Conservation (phyloP, 2,113 vertebrate species). For the Ptilorrhoa leucosticta region DNA sequence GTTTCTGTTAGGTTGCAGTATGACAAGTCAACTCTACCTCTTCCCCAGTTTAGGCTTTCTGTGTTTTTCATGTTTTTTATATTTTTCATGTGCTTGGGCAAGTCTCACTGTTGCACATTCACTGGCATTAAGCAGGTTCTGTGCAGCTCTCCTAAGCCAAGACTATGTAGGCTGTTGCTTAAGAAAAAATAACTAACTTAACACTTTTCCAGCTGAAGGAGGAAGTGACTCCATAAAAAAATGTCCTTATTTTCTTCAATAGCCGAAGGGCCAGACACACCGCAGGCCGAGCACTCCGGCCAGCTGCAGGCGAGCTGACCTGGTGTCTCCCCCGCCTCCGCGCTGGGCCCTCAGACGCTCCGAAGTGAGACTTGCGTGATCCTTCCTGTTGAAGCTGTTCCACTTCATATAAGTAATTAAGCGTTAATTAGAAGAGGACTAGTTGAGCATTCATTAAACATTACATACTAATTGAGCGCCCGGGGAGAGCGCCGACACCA, state of each 20-base stretch:
- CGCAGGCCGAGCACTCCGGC: fast-evolving
- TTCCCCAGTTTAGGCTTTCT: background rate
- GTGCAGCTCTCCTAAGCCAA: fast-evolving
- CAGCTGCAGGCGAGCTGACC: background rate
- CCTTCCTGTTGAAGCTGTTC: conserved; percentile 52
- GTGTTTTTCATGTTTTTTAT: background rate
- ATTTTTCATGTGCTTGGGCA: background rate
- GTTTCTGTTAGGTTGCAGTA: background rate
- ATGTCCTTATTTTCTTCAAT: background rate
- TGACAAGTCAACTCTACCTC: background rate
- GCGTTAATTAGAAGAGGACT: conserved; percentile 56
- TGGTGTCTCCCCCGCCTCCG: background rate
- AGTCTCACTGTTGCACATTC: background rate
- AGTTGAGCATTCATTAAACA: conserved; percentile 27
- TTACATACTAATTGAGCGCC: conserved; percentile 56
- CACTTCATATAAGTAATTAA: conserved; percentile 17
- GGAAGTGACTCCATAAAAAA: background rate
- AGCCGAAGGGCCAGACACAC: background rate
- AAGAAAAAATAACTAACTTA: background rate
- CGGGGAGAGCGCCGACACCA: background rate
- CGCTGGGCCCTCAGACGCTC: background rate
- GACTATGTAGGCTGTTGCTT: background rate
- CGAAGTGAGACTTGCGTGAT: background rate
- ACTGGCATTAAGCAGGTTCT: background rate
- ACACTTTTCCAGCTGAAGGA: background rate